phyloP scores from a whole-genome alignment of 2,797 vertebrate genomes.

The Sarcoramphus papa region DNA sequence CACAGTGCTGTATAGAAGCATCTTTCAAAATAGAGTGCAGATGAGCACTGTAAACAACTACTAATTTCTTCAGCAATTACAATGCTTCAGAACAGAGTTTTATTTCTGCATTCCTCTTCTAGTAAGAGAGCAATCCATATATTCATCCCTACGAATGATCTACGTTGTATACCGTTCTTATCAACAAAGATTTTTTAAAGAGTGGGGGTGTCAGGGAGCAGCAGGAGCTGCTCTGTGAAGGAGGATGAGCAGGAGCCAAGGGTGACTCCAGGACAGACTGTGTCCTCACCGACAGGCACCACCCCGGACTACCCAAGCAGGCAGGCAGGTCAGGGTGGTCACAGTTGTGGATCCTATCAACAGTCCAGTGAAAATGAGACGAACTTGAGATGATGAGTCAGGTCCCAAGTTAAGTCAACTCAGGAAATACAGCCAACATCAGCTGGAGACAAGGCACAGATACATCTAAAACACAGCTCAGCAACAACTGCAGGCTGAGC shows the following conservation, averaged over 20 bases:
- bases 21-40: background rate
- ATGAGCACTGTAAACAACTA: background rate
- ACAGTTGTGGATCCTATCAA: background rate
- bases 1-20: background rate
- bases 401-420: background rate
- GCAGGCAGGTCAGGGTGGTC: background rate
- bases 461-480: background rate
- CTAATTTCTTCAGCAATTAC: conserved; percentile 6
- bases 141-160: background rate
- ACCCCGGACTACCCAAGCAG: fast-evolving
- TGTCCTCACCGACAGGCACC: background rate
- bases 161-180: background rate
- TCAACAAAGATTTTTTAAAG: background rate
- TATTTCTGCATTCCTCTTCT: background rate
- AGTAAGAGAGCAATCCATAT: background rate
- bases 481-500: background rate
- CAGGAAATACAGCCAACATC: background rate
- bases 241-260: background rate
- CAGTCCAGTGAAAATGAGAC: background rate
- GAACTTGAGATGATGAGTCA: fast-evolving
- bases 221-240: background rate
- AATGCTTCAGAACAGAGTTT: background rate
- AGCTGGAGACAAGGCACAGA: background rate
- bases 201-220: background rate
- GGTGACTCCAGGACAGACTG: background rate